Base-by-base conservation (phyloP, 2,113 vertebrate genomes). In the Neofelis nebulosa region DNA sequence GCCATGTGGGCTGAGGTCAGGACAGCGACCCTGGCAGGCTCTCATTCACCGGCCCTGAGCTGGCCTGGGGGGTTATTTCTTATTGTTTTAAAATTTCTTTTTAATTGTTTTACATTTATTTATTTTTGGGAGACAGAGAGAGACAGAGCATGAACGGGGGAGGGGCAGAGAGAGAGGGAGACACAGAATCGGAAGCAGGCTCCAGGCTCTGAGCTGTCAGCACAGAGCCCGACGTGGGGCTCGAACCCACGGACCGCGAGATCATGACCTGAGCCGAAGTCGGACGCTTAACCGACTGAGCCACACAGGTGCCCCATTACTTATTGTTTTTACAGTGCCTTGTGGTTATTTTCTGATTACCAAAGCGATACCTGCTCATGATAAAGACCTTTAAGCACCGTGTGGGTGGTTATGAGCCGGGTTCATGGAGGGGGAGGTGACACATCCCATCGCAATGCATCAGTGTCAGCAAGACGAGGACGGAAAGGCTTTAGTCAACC, bases 301-400 rank as follows among this genome's bases (percentile, higher is more conserved):
- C 45, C 45, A 45, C 45, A 8, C 45, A 9, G 45, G 45, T 45
- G 45, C 45, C 45, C 45, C 45, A 45, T 48, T 25, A 14, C 14
- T 6, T 27, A 29, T 23, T 88, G 93, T 88, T 82, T 68, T 45
- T 71, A 27, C 74, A 85, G 57, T 48, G 74, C 74, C 71, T 45
- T 31, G 68, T 36, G 71, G 96, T 45, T 38, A 29, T 52, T 69
- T 92, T 84, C 69, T 92, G 76, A 92, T 83, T 65, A 84, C 79
- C 4, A 1, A 87, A 71, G 85, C 2, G 3, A 55, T 52, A 2
- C 21, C 4, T 0, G 12, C 81, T 76, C 27, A 2, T 1, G 76
- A 66, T 36, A 16, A 48, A 89, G 78, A 36, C 76, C 86, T 94
- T 8, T 38, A 50, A 31, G 87, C 71, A 2, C 7, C 0, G 16